Evolutionary conservation across 2,113 vertebrate genomes (phyloP), one percentile per base, ranked within the genome.

Genomic region (Seriola rivoliana): DNA sequence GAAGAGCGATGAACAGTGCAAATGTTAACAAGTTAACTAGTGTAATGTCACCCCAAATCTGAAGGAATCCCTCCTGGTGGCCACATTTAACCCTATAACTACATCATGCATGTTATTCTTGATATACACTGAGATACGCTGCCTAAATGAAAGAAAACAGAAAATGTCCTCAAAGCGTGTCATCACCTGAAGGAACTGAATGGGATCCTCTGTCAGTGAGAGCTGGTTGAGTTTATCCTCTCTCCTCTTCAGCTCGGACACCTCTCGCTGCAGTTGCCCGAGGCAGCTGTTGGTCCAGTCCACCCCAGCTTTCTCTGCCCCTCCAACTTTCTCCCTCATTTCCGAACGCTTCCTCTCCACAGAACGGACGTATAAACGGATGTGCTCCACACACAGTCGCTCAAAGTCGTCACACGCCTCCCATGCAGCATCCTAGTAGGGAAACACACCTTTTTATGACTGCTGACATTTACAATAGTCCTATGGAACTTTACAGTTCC

Each of bases 111-210:
- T 3, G 4, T 36, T 36, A 36, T 36, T 36, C 34, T 36, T 4
- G 4, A 36, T 36, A 6, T 36, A 29, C 29, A 29, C 29, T 29
- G 29, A 29, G 34, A 36, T 36, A 6, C 6, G 4, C 34, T 36
- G 34, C 34, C 34, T 6, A 36, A 36, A 36, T 36, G 34, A 36
- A 36, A 36, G 34, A 36, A 36, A 36, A 36, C 29, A 29, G 29
- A 29, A 29, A 2, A 29, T 29, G 29, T 29, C 29, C 29, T 29
- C 29, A 29, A 29, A 29, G 29, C 29, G 29, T 29, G 29, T 42
- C 40, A 19, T 72, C 16, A 94, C 91, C 91, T 89, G 68, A 17
- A 94, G 44, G 58, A 93, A 93, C 40, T 89, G 32, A 44, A 92
- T 25, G 34, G 91, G 85, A 68, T 93, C 76, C 8, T 92, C 86